Evolutionary conservation across 2,113 vertebrate genomes (phyloP).

Genomic region (Heteronetta atricapilla): DNA sequence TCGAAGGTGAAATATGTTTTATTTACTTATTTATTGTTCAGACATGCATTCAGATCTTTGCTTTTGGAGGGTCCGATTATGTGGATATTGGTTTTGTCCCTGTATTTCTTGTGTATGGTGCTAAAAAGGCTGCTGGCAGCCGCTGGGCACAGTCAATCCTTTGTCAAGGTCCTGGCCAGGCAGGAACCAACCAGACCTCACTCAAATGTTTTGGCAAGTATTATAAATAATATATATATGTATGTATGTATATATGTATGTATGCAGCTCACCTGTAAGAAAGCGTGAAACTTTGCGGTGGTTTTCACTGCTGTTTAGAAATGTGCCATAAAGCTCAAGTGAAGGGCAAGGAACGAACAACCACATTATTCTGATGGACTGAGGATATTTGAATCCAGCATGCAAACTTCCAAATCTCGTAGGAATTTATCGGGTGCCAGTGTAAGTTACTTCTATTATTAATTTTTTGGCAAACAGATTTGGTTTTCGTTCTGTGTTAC

Average conservation of each 20-base stretch:
- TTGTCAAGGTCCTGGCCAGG: background rate
- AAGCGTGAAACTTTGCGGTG: fast-evolving
- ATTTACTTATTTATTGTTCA: background rate
- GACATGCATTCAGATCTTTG: background rate
- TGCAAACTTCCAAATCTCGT: background rate
- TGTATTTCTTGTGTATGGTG: background rate
- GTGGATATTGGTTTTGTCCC: fast-evolving
- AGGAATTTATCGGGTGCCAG: background rate
- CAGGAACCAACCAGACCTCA: background rate
- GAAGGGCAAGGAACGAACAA: background rate
- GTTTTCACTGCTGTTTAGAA: background rate
- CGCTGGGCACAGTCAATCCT: fast-evolving
- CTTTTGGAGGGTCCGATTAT: background rate
- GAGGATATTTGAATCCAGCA: background rate
- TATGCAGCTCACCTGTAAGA: background rate
- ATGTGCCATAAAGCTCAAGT: background rate
- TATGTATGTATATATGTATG: too few species aligned
- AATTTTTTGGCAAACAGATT: background rate
- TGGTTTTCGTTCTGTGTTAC: fast-evolving
- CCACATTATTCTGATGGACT: background rate
- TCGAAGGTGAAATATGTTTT: background rate
- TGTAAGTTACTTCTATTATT: background rate
- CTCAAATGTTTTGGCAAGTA: background rate
- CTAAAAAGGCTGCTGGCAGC: background rate
- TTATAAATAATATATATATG: background rate